Evolutionary conservation across 2,888 invertebrate species (phyloP), one percentile per base, ranked within the genome.

Genomic region (Caenorhabditis sulstoni): DNA sequence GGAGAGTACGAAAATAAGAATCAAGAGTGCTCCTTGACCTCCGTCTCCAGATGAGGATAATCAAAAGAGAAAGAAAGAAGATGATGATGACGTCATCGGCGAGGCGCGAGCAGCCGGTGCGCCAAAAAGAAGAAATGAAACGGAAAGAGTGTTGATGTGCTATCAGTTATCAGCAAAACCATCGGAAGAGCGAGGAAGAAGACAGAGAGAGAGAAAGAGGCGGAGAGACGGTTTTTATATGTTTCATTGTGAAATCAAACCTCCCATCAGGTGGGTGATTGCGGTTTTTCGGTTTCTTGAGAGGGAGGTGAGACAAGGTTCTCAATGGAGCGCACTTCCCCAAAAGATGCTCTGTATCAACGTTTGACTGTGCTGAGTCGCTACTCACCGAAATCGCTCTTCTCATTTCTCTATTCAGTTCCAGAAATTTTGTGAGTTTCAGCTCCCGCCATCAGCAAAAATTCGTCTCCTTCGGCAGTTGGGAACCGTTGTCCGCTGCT

Each of bases 1-100:
- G n/a, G n/a, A 22, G 20, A 35, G 37, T 37, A 62, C 55, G 47
- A 47, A 62, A 61, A 58, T 59, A 68, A 35, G 53, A 16, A 41
- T 41, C 14, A 14, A 41, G 29, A 35, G 44, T 35, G 41, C 11
- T 41, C 29, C 29, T 61, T 62, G 62, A 71, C 62, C 62, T 71
- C 37, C 44, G 47, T 35, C 59, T 58, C 18, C n/a, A 18, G 58
- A 58, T 49, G 73, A 73, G 58, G 64, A 73, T 73, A 73, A 73
- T 73, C 73, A 73, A 73, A 65, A 64, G 37, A 44, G 73, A 64
- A 57, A 64, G 58, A 67, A 58, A 71, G 55, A 44, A n/a, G n/a
- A n/a, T n/a, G n/a, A n/a, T 14, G 39, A 50, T 65, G 64, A 73
- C 73, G 73, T 73, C 73, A 64, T 44, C 47, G 44, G 3, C 16